phyloP scores from a whole-genome alignment of 2,113 vertebrate genomes.

The Speoplatyrhinus poulsoni region DNA sequence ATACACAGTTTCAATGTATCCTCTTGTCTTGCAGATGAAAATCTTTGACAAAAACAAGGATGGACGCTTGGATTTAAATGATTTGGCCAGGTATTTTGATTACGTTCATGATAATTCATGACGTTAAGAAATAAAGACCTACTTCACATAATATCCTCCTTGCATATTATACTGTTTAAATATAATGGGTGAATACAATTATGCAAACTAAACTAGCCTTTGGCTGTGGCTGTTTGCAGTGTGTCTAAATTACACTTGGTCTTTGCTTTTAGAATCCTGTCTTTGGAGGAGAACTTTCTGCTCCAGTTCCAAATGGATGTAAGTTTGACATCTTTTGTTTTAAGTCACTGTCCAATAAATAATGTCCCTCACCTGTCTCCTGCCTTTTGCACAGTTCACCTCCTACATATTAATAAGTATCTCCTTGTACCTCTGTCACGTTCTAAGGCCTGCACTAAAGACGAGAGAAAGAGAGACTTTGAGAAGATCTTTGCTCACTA shows the following conservation, averaged over 20 bases:
- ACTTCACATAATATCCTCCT: background rate
- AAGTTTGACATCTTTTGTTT: slow-evolving; percentile 61
- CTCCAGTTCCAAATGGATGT: slow-evolving; percentile 95
- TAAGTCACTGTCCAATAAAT: background rate
- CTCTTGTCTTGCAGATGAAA: slow-evolving; percentile 86
- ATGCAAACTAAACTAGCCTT: background rate
- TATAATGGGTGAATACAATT: background rate
- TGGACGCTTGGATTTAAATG: slow-evolving; percentile 90
- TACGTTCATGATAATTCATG: background rate
- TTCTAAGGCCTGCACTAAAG: slow-evolving; percentile 81
- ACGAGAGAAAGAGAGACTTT: slow-evolving; percentile 91
- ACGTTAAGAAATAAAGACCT: background rate
- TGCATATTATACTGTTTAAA: background rate
- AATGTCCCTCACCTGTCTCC: background rate
- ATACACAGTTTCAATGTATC: background rate
- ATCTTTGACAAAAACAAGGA: slow-evolving; percentile 97
- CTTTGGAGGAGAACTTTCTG: slow-evolving; percentile 94
- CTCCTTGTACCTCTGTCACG: background rate
- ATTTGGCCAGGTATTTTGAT: slow-evolving; percentile 86
- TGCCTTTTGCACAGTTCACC: too few relatives aligned
- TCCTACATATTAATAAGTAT: background rate
- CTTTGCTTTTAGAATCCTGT: slow-evolving; percentile 82
- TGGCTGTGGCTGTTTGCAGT: background rate
- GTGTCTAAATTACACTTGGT: background rate
- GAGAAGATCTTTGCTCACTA: slow-evolving; percentile 95